These are phyloP conservation scores for Rhagonycha fulva DNA, from an alignment of 2,888 invertebrate species.

Conservation along the genomic window DNA sequence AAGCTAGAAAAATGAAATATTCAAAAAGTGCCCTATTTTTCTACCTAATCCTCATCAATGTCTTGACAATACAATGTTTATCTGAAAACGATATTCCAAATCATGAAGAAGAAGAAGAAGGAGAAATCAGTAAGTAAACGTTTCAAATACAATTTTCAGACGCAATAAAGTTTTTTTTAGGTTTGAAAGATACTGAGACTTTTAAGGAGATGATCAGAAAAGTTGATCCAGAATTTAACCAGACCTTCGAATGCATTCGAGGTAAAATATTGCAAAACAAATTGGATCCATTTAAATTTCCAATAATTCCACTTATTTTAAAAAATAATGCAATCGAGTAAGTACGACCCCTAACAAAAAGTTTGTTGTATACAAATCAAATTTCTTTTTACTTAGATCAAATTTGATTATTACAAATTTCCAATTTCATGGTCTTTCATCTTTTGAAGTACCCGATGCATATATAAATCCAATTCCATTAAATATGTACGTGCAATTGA, in stretches of 20 bases:
- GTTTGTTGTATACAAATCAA: too few relatives aligned
- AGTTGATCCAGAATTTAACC: neutral
- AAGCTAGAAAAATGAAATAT: neutral
- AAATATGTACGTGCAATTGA: neutral
- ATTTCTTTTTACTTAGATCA: neutral
- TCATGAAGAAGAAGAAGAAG: neutral
- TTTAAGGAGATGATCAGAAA: neutral
- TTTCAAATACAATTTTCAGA: neutral
- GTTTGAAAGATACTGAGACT: neutral
- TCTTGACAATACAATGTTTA: neutral
- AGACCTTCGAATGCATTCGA: neutral
- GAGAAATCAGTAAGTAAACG: neutral
- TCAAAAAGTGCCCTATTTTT: neutral
- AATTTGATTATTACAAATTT: neutral
- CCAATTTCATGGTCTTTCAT: neutral
- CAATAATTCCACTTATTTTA: neutral
- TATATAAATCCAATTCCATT: neutral
- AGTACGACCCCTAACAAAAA: neutral
- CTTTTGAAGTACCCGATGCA: neutral
- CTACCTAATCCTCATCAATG: neutral
- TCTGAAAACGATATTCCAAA: neutral
- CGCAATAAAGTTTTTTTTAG: neutral
- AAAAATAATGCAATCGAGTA: neutral
- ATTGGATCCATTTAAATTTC: neutral
- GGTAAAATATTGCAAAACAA: neutral